Base-by-base conservation (phyloP, 2,797 vertebrate genomes). In the Myotis pilosus region DNA sequence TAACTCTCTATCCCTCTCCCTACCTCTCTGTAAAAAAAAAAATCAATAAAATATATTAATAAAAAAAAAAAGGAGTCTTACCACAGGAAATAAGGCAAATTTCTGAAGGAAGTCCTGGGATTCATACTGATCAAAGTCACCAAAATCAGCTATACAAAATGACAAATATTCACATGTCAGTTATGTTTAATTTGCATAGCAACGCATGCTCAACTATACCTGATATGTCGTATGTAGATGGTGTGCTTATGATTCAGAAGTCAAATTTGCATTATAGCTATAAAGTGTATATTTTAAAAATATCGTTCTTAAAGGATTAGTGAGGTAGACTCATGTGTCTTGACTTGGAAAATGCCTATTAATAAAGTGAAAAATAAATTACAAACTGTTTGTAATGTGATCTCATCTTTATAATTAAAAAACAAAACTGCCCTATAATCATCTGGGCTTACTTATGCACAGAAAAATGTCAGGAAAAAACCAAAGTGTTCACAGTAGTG, bases 61-160 rank as follows among this genome's bases (percentile, higher is more conserved):
- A n/a, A n/a, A n/a, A n/a, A n/a, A 38, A 38, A 94, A 86, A 95
- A 74, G 28, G 90, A 95, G 10, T 92, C 99, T 99, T 98, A 99
- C 99, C 98, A 99, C 99, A 79, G 99, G 99, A 97, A 99, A 99
- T 91, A 99, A 98, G 96, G 99, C 99, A 98, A 99, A 99, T 98
- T 99, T 99, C 98, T 99, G 99, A 53, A 99, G 99, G 97, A 99
- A 99, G 87, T 99, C 99, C 97, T 99, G 99, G 78, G 99, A 99
- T 97, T 99, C 99, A 98, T 99, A 99, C 60, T 99, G 99, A 98
- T 99, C 99, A 93, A 99, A 99, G 98, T 99, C 99, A 97, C 99
- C 99, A 98, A 99, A 99, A 98, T 99, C 99, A 98, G 99, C 99
- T 99, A 95, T 41, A 97, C 74, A 87, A 94, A 90, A 97, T 94